A percentile compares a stretch with the other conserved stretches of the same genome.
Evolutionary conservation across 2,888 invertebrate genomes (phyloP).

Genomic region (Azorinus chamasolen): DNA sequence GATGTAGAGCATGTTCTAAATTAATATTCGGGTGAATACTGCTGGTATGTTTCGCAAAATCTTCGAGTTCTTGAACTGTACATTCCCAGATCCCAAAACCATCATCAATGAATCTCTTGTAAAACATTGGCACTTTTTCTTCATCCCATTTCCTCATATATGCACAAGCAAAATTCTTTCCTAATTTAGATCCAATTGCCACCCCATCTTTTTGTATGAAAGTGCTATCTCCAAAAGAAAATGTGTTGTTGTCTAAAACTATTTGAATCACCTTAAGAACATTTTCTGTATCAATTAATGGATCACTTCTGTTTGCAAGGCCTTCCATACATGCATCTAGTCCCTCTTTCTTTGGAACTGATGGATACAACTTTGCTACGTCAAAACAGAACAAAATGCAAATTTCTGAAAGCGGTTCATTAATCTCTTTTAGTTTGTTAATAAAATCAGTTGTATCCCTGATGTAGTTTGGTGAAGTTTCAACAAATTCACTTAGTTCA

Average conservation of each 20-base stretch:
- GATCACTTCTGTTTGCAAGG: too few relatives aligned
- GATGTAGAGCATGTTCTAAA: too few relatives aligned
- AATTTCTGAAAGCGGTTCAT: too few relatives aligned
- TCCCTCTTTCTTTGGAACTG: too few relatives aligned
- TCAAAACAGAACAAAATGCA: too few relatives aligned
- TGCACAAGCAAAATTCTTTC: slow-evolving; percentile 27
- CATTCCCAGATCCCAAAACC: slow-evolving; percentile 10
- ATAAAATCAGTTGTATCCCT: too few relatives aligned
- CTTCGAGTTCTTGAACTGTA: background rate
- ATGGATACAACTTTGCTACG: too few relatives aligned
- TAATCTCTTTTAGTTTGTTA: too few relatives aligned
- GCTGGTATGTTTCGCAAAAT: background rate
- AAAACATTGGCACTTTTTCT: slow-evolving; percentile 8
- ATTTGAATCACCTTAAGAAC: slow-evolving; percentile 23
- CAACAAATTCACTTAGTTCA: too few relatives aligned
- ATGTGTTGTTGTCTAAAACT: slow-evolving; percentile 36
- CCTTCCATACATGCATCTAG: too few relatives aligned
- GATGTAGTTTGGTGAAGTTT: too few relatives aligned
- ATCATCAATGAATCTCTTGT: slow-evolving; percentile 24
- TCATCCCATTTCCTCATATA: slow-evolving; percentile 43
- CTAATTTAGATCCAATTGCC: slow-evolving; percentile 31
- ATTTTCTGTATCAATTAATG: too few relatives aligned
- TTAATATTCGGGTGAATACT: slow-evolving; percentile 1
- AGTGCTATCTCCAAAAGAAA: slow-evolving; percentile 19
- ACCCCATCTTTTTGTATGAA: slow-evolving; percentile 25